These are phyloP conservation scores for Porphyrio hochstetteri DNA, from an alignment of 2,113 vertebrate genomes.

Conservation along the genomic window DNA sequence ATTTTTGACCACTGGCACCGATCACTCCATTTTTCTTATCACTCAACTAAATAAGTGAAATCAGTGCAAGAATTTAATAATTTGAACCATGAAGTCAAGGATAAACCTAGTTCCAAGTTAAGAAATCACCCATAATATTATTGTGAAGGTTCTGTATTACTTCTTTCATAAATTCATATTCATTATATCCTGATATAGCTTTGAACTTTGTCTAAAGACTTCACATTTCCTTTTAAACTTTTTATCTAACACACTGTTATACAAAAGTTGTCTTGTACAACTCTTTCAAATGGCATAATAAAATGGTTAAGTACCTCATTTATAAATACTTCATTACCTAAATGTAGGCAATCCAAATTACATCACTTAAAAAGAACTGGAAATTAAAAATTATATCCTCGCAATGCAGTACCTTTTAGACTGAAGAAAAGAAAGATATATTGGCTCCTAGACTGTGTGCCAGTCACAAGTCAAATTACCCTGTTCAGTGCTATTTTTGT, in stretches of 20 bases:
- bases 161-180: not conserved
- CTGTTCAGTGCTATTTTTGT: not conserved
- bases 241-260: not conserved
- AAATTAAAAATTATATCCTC: not conserved
- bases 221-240: not conserved
- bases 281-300: not conserved
- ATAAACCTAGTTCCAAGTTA: not conserved
- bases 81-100: not conserved
- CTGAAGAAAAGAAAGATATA: not conserved
- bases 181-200: not conserved
- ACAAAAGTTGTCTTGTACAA: not conserved
- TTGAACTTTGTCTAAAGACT: not conserved
- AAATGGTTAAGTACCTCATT: not conserved
- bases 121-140: not conserved
- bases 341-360: not conserved
- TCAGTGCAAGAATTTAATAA: not conserved
- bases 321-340: not conserved
- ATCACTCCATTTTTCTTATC: not conserved
- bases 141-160: not conserved
- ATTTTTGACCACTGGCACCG: not conserved
- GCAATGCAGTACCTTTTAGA: not conserved
- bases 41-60: not conserved
- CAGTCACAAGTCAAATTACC: not conserved
- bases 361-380: not conserved
- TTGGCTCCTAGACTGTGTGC: not conserved